Percentiles rank a stretch among this genome's conserved stretches.
Evolutionary conservation across 2,888 invertebrate genomes (phyloP).

Genomic region (Paralinhomoeus sp.): DNA sequence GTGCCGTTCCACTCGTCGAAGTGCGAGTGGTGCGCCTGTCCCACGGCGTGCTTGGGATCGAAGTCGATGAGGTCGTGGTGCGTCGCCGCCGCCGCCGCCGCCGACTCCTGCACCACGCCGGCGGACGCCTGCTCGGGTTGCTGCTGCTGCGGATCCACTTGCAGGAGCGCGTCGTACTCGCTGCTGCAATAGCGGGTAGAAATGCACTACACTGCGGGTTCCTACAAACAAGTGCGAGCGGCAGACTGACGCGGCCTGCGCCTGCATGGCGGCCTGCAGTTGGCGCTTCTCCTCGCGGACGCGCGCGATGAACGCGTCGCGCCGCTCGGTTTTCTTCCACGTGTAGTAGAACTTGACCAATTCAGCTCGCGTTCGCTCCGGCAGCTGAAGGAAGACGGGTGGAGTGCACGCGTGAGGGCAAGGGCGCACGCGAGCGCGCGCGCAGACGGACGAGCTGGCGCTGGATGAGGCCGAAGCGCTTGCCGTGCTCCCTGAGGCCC

Average conservation of each 20-base stretch:
- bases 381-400: slow-evolving; percentile 36
- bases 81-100: background rate
- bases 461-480: slow-evolving; percentile 81
- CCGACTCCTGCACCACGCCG: background rate
- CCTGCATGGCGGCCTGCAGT: slow-evolving; percentile 66
- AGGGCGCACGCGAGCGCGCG: background rate
- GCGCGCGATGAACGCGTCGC: slow-evolving; percentile 62
- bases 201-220: background rate
- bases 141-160: background rate
- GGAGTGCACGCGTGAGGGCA: background rate
- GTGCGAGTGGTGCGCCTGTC: background rate
- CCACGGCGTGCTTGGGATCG: background rate
- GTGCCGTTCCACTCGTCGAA: background rate
- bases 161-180: background rate
- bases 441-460: slow-evolving; percentile 42
- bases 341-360: slow-evolving; percentile 68
- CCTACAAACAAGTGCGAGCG: background rate
- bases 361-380: slow-evolving; percentile 80
- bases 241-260: slow-evolving; percentile 47
- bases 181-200: background rate
- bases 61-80: background rate
- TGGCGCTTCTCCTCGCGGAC: slow-evolving; percentile 71
- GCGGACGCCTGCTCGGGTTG: background rate
- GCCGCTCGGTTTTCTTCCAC: slow-evolving; percentile 96
- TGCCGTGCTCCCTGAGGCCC: slow-evolving; percentile 71